Conservation (phyloP, 2,888 invertebrate species). For the Apamea crenata region DNA sequence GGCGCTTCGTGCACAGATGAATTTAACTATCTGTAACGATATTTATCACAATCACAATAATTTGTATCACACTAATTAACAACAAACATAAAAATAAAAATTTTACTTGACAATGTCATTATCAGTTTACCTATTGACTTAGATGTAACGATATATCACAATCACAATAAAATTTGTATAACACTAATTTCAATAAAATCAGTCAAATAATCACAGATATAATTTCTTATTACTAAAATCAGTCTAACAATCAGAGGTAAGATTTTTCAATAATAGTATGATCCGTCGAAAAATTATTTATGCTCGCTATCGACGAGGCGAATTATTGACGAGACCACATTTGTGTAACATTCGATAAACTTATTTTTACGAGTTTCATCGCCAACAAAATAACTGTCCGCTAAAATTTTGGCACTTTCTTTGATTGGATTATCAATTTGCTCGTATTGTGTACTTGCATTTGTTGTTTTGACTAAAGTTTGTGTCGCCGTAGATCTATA, state of each 20-base stretch:
- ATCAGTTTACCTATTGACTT: no score
- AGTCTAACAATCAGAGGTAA: conserved; percentile 31
- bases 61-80: no score
- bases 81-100: no score
- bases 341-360: conserved; percentile 30
- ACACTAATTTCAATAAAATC: conserved; percentile 10
- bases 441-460: conserved; percentile 24
- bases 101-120: no score
- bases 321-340: conserved; percentile 41
- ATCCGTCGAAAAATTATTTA: conserved; percentile 4
- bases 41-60: no score
- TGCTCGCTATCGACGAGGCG: conserved; percentile 24
- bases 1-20: no score
- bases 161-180: background rate
- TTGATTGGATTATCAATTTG: conserved; percentile 16
- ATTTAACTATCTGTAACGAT: no score
- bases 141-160: no score
- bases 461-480: conserved; percentile 20
- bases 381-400: conserved; percentile 28
- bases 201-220: conserved; percentile 28
- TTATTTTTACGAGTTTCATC: conserved; percentile 25
- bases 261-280: conserved; percentile 19
- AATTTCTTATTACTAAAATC: conserved; percentile 20
- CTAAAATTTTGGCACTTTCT: conserved; percentile 22
- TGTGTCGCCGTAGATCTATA: conserved; percentile 35